Base-by-base conservation (phyloP, 2,888 invertebrate genomes). In the Abrostola triplasia region DNA sequence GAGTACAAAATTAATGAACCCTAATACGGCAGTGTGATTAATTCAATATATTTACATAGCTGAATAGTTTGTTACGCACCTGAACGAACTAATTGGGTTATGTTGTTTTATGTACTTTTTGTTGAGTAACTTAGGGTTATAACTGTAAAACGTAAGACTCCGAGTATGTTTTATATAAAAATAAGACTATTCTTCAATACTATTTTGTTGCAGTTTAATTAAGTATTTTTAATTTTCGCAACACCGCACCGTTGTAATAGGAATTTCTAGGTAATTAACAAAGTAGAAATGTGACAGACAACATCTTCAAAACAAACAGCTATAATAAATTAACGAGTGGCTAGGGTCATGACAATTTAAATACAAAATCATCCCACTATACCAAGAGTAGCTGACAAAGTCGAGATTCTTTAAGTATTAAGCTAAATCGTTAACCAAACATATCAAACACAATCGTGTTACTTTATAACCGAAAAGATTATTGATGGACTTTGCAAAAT, bases 401-500 rank as follows among this genome's bases (percentile, higher is more conserved):
- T 24, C 24, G 4, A 52, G 6, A 40, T 35, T 7, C n/a, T n/a
- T 11, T 0, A 24, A 52, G 6, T n/a, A 11, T 37, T 5, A 5
- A 48, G 6, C 6, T 38, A 41, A 41, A 41, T 44, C 13, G 8
- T 7, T 50, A 9, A 8, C 42, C 24, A 53, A 48, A 8, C 37
- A n/a, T 13, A 56, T 53, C 51, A 36, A 49, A 56, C 51, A 37
- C 24, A 44, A 51, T 59, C 13, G 11, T 6, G 42, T 61, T 59
- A 57, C 69, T 56, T 62, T 61, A 48, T 65, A 65, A 64, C 59
- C 52, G 53, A 54, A 51, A 70, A 58, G 60, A 64, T 60, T 72
- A 72, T 72, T 72, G 69, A 69, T 66, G 64, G 66, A 59, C 40
- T 59, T 51, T 48, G 42, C 40, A 62, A 58, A 62, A 69, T 63